A percentile compares a stretch with the other conserved stretches of the same genome.
Conservation (phyloP, 2,888 invertebrate species). For the Polylopha cassiicola region DNA sequence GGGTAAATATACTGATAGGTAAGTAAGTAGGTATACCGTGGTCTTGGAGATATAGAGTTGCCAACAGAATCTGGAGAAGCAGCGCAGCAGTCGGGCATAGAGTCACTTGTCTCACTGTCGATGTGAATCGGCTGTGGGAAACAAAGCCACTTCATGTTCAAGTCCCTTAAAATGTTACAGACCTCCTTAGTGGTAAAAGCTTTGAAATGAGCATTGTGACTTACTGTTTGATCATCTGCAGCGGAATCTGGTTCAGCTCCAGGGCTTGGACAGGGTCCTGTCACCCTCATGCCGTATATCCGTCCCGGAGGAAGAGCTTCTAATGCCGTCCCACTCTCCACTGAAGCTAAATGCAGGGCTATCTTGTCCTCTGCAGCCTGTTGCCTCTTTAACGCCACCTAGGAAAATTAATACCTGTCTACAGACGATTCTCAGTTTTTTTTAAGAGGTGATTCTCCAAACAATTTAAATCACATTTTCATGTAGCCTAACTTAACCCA, state of each 20-base stretch:
- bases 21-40: too few relatives aligned
- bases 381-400: constrained; percentile 97
- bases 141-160: constrained; percentile 2
- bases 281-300: constrained; percentile 92
- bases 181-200: too few relatives aligned
- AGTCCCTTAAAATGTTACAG: too few relatives aligned
- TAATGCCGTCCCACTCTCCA: constrained; percentile 64
- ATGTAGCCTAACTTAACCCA: too few relatives aligned
- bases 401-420: constrained; percentile 15
- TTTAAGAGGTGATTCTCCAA: too few relatives aligned
- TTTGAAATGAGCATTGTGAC: constrained; percentile 22
- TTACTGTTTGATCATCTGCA: constrained; percentile 60
- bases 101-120: constrained; percentile 71
- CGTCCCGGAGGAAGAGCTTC: constrained; percentile 92
- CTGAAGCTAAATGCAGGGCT: constrained; percentile 92
- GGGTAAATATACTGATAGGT: too few relatives aligned
- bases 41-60: constrained; percentile 33
- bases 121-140: constrained; percentile 62
- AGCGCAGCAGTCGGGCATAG: constrained; percentile 62
- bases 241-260: constrained; percentile 67
- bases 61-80: constrained; percentile 59
- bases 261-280: constrained; percentile 81
- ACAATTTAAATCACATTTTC: too few relatives aligned
- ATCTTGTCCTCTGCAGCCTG: constrained; percentile 98
- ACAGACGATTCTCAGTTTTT: too few relatives aligned